Base-by-base conservation (phyloP, 2,113 vertebrate genomes). In the Paramormyrops kingsleyae region DNA sequence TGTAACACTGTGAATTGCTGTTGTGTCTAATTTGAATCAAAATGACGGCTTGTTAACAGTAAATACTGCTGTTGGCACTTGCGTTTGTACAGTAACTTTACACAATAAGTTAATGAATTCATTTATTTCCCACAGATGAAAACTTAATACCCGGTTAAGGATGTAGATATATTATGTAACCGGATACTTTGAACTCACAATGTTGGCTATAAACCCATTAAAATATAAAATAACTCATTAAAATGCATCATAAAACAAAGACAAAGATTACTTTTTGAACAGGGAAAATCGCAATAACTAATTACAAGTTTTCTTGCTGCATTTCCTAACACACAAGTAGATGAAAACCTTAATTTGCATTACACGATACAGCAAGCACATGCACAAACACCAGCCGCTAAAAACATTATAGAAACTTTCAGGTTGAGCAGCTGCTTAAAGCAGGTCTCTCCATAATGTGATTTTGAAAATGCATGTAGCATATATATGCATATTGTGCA, bases 221-320 rank as follows among this genome's bases (percentile, higher is more conserved):
- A 47, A 80, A 39, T 80, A 47, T 47, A 84, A 84, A 84, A 84
- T 84, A 84, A 47, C 44, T 47, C 17, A 84, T 84, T 84, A 84
- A 84, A 47, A 44, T 84, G 83, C 83, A 84, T 84, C 83, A 84
- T 84, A 84, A 84, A 84, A 84, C 7, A 44, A 84, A 84, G 39
- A 44, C 83, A 46, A 24, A 46, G 42, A 84, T 84, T 84, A 84
- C 21, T 84, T n/a, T 84, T 47, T 84, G 83, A 84, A 84, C 17
- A 47, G 21, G 83, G 83, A 47, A 46, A 46, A 84, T 19, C 24
- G 39, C 83, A 47, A 84, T 83, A 47, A 46, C 83, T 84, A 84
- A 84, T 84, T 84, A 84, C 44, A 84, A 84, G 21, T 84, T 84
- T 84, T 10, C 17, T 24, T 84, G 44, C 44, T 47, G 44, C 39